Evolutionary conservation across 92 coral and sea anemone genomes (phyloP).

Genomic region (Desmophyllum pertusum): DNA sequence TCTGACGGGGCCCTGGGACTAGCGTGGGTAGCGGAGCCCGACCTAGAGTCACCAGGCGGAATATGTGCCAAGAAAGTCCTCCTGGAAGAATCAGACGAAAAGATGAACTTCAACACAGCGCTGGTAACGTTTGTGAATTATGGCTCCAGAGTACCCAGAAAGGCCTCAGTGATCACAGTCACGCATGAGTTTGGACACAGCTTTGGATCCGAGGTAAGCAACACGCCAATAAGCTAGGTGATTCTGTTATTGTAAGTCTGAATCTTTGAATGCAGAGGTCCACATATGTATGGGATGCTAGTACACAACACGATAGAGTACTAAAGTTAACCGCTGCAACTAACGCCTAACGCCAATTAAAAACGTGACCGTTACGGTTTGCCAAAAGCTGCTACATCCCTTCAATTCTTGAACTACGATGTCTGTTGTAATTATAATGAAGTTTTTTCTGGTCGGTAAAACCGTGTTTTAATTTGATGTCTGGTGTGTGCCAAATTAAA

Average conservation of each 20-base stretch:
- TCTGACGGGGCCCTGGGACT: slow-evolving; percentile 80
- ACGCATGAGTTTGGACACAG: slow-evolving; percentile 91
- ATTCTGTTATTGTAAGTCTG: neutral
- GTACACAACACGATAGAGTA: too few relatives aligned
- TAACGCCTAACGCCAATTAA: too few relatives aligned
- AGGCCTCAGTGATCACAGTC: slow-evolving; percentile 68
- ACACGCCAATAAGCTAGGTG: neutral
- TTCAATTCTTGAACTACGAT: too few relatives aligned
- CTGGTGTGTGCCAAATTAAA: too few relatives aligned
- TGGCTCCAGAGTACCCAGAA: slow-evolving; percentile 68
- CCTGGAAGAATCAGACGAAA: slow-evolving; percentile 32
- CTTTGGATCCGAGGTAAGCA: slow-evolving; percentile 85
- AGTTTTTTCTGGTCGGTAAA: too few relatives aligned
- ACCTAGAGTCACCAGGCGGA: slow-evolving; percentile 60
- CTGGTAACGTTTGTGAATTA: slow-evolving; percentile 72
- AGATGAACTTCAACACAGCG: slow-evolving; percentile 78
- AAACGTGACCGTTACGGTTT: too few relatives aligned
- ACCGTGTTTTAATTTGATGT: too few relatives aligned
- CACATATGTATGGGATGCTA: too few relatives aligned
- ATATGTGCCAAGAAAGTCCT: slow-evolving; percentile 77
- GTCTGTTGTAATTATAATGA: too few relatives aligned
- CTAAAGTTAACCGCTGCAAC: too few relatives aligned
- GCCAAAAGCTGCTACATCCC: too few relatives aligned
- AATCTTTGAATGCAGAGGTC: too few relatives aligned
- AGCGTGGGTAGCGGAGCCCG: slow-evolving; percentile 82